phyloP scores from a whole-genome alignment of 2,888 invertebrate genomes.

The Acrocyrtus sp. region DNA sequence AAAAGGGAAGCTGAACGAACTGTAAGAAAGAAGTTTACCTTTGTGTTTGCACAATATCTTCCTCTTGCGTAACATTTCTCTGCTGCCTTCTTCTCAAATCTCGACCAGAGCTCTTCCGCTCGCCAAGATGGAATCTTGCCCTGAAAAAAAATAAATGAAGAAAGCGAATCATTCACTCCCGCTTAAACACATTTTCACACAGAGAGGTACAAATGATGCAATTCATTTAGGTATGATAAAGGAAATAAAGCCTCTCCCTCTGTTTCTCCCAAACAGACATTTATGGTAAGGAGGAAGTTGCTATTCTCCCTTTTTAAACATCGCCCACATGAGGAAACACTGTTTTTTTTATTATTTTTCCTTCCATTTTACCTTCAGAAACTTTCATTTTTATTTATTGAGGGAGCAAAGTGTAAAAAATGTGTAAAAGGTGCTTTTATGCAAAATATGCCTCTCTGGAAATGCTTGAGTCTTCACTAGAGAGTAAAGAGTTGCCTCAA shows the following conservation, averaged over 20 bases:
- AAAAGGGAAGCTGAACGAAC: background rate
- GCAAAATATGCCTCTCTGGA: too few relatives aligned
- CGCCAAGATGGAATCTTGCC: constrained; percentile 59
- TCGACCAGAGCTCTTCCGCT: constrained; percentile 59
- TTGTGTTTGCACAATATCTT: constrained; percentile 52
- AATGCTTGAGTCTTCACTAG: constrained; percentile 6
- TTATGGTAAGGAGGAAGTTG: background rate
- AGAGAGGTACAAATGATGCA: background rate
- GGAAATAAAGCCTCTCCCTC: background rate
- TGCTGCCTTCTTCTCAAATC: constrained; percentile 57
- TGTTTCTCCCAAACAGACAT: background rate
- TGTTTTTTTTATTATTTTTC: too few relatives aligned
- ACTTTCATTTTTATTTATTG: constrained; percentile 33
- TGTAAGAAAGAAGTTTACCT: constrained; percentile 38
- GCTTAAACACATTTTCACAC: constrained; percentile 14
- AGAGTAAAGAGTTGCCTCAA: constrained; percentile 27
- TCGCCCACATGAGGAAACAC: constrained; percentile 33
- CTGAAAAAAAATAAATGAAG: constrained; percentile 38
- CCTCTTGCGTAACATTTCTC: constrained; percentile 60
- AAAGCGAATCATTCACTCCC: constrained; percentile 32
- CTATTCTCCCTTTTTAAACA: constrained; percentile 29
- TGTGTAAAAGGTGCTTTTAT: constrained; percentile 1
- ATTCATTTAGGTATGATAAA: background rate
- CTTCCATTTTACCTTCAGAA: background rate
- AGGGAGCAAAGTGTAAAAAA: constrained; percentile 27